A percentile compares a stretch with the other conserved stretches of the same genome.
Conservation (phyloP, 1,140 invertebrate species). For the Uloborus diversus region DNA sequence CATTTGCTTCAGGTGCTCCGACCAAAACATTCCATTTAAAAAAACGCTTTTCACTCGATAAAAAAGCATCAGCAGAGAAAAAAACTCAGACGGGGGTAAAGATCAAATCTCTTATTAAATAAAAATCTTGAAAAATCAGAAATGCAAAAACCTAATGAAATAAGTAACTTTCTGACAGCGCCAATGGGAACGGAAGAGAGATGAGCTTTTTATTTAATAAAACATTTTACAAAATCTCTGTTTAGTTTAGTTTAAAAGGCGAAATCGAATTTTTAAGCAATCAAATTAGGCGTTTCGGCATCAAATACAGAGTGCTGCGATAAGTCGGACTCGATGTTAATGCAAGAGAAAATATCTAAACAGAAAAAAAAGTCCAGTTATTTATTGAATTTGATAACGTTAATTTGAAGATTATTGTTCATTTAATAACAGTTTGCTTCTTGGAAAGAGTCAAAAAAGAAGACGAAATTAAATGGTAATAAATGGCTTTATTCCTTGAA, state of each 20-base stretch:
- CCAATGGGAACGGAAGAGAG: slow-evolving; percentile 15
- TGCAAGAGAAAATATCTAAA: background rate
- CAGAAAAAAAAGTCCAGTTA: background rate
- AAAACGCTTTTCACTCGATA: slow-evolving; percentile 1
- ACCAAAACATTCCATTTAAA: slow-evolving; percentile 8
- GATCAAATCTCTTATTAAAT: slow-evolving; percentile 55
- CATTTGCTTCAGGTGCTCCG: slow-evolving; percentile 12
- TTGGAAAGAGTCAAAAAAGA: no score
- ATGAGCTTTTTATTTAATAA: slow-evolving; percentile 46
- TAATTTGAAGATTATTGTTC: slow-evolving; percentile 49
- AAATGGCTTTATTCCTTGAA: slow-evolving; percentile 28
- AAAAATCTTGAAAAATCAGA: slow-evolving; percentile 49
- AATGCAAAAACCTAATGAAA: slow-evolving; percentile 55
- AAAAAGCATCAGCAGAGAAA: background rate
- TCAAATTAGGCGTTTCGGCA: slow-evolving; percentile 38
- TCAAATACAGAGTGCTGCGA: background rate
- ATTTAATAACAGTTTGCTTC: slow-evolving; percentile 50
- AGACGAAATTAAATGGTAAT: slow-evolving; percentile 38
- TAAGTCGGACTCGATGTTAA: background rate
- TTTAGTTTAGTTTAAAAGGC: slow-evolving; percentile 54
- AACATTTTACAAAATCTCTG: slow-evolving; percentile 56
- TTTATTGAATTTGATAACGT: slow-evolving; percentile 49
- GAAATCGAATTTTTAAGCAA: slow-evolving; percentile 52
- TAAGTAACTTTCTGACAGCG: slow-evolving; percentile 35
- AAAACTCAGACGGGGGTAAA: slow-evolving; percentile 6